A percentile compares a stretch with the other conserved stretches of the same genome.
These are phyloP conservation scores for Argya squamiceps DNA, from an alignment of 2,797 vertebrate genomes.

Conservation along the genomic window DNA sequence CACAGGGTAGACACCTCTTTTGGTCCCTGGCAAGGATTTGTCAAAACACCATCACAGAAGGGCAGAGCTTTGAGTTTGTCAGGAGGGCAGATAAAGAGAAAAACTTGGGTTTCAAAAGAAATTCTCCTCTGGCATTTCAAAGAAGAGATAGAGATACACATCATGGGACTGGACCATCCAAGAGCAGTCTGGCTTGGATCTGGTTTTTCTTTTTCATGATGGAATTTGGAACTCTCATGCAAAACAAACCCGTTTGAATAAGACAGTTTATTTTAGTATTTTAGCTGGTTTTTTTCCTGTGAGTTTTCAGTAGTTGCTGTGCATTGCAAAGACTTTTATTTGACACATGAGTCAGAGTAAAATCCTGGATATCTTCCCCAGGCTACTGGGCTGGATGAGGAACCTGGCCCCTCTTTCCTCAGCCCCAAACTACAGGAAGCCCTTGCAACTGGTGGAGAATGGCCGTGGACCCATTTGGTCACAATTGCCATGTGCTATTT, in stretches of 20 bases:
- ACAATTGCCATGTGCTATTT: not conserved
- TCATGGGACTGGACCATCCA: not conserved
- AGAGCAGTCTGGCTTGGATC: not conserved
- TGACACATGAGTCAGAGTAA: not conserved
- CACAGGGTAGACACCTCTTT: not conserved
- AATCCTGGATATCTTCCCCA: not conserved
- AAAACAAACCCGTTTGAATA: not conserved
- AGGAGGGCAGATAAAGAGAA: not conserved
- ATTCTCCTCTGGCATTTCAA: not conserved
- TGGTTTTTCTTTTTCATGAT: not conserved
- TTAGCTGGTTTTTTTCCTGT: not conserved
- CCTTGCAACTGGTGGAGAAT: not conserved
- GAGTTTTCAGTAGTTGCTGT: not conserved
- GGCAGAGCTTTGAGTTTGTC: not conserved
- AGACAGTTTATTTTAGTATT: not conserved
- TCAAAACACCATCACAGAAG: not conserved
- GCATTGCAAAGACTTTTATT: not conserved
- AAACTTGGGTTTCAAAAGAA: not conserved
- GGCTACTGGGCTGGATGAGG: not conserved
- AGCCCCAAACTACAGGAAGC: not conserved
- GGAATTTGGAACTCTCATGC: not conserved
- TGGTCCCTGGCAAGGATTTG: not conserved
- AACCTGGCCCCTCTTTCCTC: not conserved
- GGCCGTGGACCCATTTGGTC: not conserved
- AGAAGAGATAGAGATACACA: not conserved